Evolutionary conservation across 1,140 invertebrate species (phyloP), one percentile per base, ranked within the genome.

Genomic region (Megalonaias nervosa): DNA sequence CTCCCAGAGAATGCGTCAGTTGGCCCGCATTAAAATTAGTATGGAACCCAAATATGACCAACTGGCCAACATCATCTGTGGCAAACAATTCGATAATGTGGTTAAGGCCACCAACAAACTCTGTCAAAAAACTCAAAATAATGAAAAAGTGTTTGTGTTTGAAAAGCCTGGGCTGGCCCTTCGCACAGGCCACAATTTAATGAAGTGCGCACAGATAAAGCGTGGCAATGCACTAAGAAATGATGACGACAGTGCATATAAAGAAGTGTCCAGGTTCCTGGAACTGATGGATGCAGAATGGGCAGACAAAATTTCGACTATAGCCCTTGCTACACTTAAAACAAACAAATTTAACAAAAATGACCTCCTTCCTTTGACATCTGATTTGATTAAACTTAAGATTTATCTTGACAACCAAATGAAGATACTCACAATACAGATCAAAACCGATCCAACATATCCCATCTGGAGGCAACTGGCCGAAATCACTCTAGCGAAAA

Each of bases 291-390:
- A 31, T 56, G 14, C 16, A 55, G 74, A 76, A n/a, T 76, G 74
- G 74, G 65, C 55, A 55, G 66, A 76, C 62, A 55, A 15, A 21
- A 70, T 76, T 55, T 76, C 74, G 6, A 15, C 21, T 21, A 67
- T 70, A 56, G 74, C 74, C n/a, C 65, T 76, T n/a, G 74, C 74
- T 17, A 70, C 74, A 11, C 67, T 76, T 48, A 76, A 68, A 70
- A 70, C 74, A 62, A 76, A 76, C 67, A 75, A 75, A n/a, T 75
- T 68, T 68, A 68, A 68, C 58, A 76, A 70, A 48, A 58, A 58
- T 23, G 21, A 59, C n/a, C 58, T 48, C 21, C 38, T 76, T 31
- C 74, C 74, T 12, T 38, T 76, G 13, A 64, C 74, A 64, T 58
- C 59, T 62, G 74, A 76, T 38, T 65, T 76, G 64, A 23, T 62